Evolutionary conservation across 1,140 invertebrate species (phyloP), one percentile per base, ranked within the genome.

Genomic region (Halyomorpha halys): DNA sequence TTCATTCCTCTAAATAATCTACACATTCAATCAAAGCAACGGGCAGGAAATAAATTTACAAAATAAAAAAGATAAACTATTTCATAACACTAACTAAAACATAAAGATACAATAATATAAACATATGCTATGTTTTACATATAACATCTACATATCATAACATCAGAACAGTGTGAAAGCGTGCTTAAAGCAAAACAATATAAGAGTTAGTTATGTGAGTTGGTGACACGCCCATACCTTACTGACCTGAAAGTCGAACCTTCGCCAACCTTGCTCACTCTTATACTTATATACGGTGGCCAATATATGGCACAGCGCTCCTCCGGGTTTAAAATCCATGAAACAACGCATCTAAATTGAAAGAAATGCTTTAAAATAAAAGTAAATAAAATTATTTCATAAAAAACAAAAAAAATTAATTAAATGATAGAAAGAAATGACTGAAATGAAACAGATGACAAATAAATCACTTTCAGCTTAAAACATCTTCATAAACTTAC

Each of bases 261-360:
- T 83, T 71, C 90, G 82, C 89, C 93, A 97, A 76, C 91, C 89
- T 79, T 97, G 93, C 74, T 97, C 94, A 75, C 85, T 87, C 75
- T 95, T 95, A 78, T 94, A 97, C 72, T 90, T 92, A 80, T 90
- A 97, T 71, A 94, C 93, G 66, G 91, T 89, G 69, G 89, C 86
- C 69, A 98, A 82, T 73, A 97, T 92, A 67, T 94, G 90, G 79
- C 93, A 97, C 21, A 97, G 78, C 11, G 89, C 85, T 49, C 94
- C 94, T 60, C 90, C 88, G 62, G 91, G 84, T 77, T 96, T 96
- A 74, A 97, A 94, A 77, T 97, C 94, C 74, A 97, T 78, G 74
- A 97, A 97, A 76, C 86, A 93, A 77, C 86, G 86, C 84, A 91
- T 90, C 90, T 94, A 74, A 13, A 30, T 30, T 30, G 27, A 30